Percentiles rank a stretch among this genome's conserved stretches.
These are phyloP conservation scores for Pterostichus niger DNA, from an alignment of 2,888 invertebrate genomes.

Conservation along the genomic window DNA sequence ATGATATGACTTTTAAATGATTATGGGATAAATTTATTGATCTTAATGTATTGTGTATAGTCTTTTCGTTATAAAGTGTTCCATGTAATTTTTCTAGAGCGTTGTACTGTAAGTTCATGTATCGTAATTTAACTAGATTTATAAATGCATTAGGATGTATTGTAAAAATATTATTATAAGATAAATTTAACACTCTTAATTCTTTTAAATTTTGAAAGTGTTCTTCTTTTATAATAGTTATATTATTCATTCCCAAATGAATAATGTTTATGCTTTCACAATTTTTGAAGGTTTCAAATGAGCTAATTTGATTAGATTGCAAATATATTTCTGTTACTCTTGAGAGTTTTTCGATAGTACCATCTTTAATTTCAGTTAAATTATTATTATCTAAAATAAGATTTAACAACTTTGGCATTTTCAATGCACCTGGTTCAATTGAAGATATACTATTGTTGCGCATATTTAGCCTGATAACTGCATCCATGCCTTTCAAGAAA, in stretches of 20 bases:
- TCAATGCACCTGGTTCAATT: constrained; percentile 6
- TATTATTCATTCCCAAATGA: constrained; percentile 70
- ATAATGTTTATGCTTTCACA: neutral
- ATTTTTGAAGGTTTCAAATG: constrained; percentile 19
- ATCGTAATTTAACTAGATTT: neutral
- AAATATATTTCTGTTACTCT: constrained; percentile 6
- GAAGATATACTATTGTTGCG: constrained; percentile 7
- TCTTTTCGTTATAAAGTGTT: neutral
- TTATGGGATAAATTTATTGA: constrained; percentile 15
- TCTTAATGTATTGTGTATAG: neutral
- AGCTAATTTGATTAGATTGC: neutral
- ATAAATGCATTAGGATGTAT: constrained; percentile 71
- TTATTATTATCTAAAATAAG: neutral
- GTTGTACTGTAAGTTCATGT: constrained; percentile 66
- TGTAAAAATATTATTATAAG: constrained; percentile 80
- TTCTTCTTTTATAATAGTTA: constrained; percentile 80
- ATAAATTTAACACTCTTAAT: constrained; percentile 78
- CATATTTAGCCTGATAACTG: neutral
- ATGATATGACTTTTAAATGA: neutral
- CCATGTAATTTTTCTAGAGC: constrained; percentile 79
- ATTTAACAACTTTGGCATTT: neutral
- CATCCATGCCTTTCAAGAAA: neutral
- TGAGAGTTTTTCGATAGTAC: neutral
- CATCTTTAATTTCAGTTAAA: constrained; percentile 25
- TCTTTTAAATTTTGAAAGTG: constrained; percentile 80